Evolutionary conservation across 2,113 vertebrate genomes (phyloP).

Genomic region (Piprites chloris): DNA sequence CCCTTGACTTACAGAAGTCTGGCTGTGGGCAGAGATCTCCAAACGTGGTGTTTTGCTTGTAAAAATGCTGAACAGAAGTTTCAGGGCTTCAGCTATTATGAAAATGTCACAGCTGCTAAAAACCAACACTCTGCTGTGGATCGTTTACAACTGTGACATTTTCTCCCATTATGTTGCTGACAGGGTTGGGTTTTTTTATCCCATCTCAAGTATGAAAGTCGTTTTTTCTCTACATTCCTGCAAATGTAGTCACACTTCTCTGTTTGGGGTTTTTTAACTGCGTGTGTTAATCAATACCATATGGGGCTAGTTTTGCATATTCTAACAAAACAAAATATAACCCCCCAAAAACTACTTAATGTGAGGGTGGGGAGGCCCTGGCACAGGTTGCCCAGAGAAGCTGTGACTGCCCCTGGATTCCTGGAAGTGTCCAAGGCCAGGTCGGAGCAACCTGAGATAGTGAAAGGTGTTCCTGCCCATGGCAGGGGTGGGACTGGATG

Average conservation of each 20-base stretch:
- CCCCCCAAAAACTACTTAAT: accelerated
- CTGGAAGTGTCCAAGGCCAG: not conserved
- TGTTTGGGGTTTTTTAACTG: accelerated
- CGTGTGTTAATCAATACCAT: not conserved
- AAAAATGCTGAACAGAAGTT: slow-evolving; percentile 34
- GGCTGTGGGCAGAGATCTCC: not conserved
- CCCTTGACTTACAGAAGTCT: not conserved
- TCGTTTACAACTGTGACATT: not conserved
- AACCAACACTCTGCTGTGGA: not conserved
- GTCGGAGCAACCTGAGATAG: accelerated
- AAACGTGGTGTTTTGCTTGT: not conserved
- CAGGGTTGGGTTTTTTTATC: not conserved
- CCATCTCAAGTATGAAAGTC: not conserved
- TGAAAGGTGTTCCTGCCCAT: not conserved
- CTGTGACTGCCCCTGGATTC: not conserved
- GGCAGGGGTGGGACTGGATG: not conserved
- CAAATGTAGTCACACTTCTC: not conserved
- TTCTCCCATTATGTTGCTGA: not conserved
- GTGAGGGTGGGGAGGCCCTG: not conserved
- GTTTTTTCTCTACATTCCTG: not conserved
- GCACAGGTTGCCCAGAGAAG: not conserved
- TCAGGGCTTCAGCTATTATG: not conserved
- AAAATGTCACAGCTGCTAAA: not conserved
- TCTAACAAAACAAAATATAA: not conserved
- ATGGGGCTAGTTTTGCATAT: too few species aligned